Conservation (phyloP, 1,140 invertebrate species). For the Heliconius eleuchia region DNA sequence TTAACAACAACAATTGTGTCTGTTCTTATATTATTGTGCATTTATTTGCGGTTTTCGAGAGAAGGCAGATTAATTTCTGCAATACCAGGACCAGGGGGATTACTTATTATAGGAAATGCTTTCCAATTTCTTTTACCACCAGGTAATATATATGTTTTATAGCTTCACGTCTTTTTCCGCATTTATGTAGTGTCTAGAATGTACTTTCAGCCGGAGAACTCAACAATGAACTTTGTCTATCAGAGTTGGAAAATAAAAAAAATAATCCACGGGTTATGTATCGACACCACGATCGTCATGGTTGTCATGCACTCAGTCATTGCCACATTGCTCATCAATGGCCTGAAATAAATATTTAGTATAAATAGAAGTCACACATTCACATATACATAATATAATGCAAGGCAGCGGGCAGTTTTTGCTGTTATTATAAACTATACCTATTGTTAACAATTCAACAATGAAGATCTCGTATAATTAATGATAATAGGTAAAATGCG, state of each 20-base stretch:
- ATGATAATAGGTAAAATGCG: neutral
- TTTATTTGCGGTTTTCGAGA: constrained; percentile 24
- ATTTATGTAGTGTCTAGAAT: too few relatives aligned
- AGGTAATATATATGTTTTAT: constrained; percentile 33
- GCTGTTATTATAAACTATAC: neutral
- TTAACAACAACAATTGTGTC: neutral
- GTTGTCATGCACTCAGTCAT: too few relatives aligned
- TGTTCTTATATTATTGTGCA: constrained; percentile 20
- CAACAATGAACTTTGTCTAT: too few relatives aligned
- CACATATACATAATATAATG: too few relatives aligned
- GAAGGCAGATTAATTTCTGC: constrained; percentile 27
- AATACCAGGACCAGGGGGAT: constrained; percentile 38
- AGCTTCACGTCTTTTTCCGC: neutral
- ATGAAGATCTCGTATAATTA: neutral
- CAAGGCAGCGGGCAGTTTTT: neutral
- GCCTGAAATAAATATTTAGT: neutral
- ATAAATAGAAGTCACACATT: neutral
- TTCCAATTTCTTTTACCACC: constrained; percentile 36
- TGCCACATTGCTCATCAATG: too few relatives aligned
- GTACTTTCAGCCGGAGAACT: too few relatives aligned
- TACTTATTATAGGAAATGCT: constrained; percentile 39
- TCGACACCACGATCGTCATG: too few relatives aligned
- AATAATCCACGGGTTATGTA: too few relatives aligned
- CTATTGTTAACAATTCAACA: constrained; percentile 1
- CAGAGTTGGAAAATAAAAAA: too few relatives aligned